Evolutionary conservation across 1,140 invertebrate genomes (phyloP), one percentile per base, ranked within the genome.

Genomic region (Drosophila nebulosa): DNA sequence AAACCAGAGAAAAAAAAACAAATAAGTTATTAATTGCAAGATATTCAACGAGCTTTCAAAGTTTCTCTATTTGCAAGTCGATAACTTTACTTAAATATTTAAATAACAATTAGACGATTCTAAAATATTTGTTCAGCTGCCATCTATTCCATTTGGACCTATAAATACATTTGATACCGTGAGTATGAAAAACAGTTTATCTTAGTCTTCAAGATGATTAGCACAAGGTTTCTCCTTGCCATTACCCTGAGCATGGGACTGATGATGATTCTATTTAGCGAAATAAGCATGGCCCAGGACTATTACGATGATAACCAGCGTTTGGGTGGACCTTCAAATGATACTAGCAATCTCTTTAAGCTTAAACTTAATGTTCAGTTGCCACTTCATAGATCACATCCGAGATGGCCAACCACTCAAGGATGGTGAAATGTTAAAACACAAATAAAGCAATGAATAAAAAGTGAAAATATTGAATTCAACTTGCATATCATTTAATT

Each of bases 1-100:
- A 66, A 67, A 67, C 67, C n/a, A n/a, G n/a, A n/a, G n/a, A n/a
- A n/a, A n/a, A 51, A 50, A 74, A 35, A 24, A 21, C 36, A 21
- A 46, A 21, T 46, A 46, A 46, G 4, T 21, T 46, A 46, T 46
- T 46, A 46, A 46, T 46, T 6, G 16, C 18, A 46, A 21, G n/a
- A n/a, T n/a, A 21, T 21, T 46, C 5, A 18, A 9, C 12, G 10
- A 3, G 7, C 0, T 46, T 46, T 46, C 7, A 21, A 46, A 46
- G 39, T 21, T 46, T 21, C 7, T 7, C 2, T 10, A 18, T 21
- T 46, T 46, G 6, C 39, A 46, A 10, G 6, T 21, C 18, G 39
- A 9, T 46, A 46, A 46, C 2, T 42, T 16, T 4, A 18, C 39
- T 42, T 6, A 46, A 46, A 46, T 46, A 46, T 46, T 46, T 46